These are phyloP conservation scores for Orientallactaga bullata DNA, from an alignment of 2,113 vertebrate genomes.

Conservation along the genomic window DNA sequence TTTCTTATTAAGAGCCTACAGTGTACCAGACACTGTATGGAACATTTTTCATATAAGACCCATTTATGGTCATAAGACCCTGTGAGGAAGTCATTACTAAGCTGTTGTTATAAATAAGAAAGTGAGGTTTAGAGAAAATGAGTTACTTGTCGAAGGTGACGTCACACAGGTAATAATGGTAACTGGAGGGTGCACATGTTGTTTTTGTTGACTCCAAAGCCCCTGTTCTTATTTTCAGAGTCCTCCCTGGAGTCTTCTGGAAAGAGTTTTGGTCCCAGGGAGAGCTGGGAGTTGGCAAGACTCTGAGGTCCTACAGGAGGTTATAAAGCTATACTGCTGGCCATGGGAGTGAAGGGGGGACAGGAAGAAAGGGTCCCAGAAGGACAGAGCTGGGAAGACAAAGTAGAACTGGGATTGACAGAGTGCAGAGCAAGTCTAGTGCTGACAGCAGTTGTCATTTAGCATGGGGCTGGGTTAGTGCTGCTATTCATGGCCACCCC, in stretches of 20 bases:
- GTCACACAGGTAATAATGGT: neutral
- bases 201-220: neutral
- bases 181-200: neutral
- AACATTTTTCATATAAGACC: neutral
- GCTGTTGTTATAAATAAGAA: neutral
- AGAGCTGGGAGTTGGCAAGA: neutral
- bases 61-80: neutral
- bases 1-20: neutral
- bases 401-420: conserved; percentile 10
- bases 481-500: conserved; percentile 51
- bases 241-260: neutral
- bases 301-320: neutral
- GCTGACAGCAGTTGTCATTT: conserved; percentile 62
- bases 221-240: neutral
- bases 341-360: neutral
- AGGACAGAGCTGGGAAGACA: neutral
- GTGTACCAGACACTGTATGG: accelerated
- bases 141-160: neutral
- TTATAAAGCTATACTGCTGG: neutral
- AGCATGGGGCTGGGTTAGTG: neutral
- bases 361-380: neutral
- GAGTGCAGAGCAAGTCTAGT: neutral
- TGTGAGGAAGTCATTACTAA: neutral
- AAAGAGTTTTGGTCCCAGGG: too few relatives aligned
- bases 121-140: neutral